Evolutionary conservation across 2,888 invertebrate genomes (phyloP).

Genomic region (Caenorhabditis sp.): DNA sequence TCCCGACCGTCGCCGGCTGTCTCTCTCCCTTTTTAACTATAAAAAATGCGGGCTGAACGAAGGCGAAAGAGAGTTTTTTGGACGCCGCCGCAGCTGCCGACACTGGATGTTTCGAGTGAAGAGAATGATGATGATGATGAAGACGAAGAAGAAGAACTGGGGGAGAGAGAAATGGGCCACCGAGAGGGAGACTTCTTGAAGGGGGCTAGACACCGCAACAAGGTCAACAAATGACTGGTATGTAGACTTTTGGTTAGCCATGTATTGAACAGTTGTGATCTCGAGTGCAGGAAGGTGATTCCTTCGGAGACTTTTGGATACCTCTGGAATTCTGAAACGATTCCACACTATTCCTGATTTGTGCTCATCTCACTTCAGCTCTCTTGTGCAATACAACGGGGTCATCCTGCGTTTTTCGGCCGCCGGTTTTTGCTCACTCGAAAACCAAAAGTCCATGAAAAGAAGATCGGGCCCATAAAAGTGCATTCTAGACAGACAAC

Average conservation of each 20-base stretch:
- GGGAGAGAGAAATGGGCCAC: neutral
- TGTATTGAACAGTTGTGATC: neutral
- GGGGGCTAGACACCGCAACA: neutral
- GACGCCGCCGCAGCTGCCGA: constrained; percentile 20
- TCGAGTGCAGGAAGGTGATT: neutral
- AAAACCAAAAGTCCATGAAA: constrained; percentile 34
- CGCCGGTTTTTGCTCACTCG: constrained; percentile 11
- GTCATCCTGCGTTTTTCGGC: constrained; percentile 18
- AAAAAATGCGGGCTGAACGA: constrained; percentile 32
- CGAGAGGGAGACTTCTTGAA: neutral
- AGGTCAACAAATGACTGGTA: constrained; percentile 5
- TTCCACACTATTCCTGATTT: neutral
- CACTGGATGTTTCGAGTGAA: neutral
- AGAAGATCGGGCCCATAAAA: constrained; percentile 12
- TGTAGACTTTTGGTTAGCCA: constrained; percentile 11
- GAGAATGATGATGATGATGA: neutral
- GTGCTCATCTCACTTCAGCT: constrained; percentile 2
- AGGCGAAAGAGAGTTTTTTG: constrained; percentile 14
- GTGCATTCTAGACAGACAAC: constrained; percentile 21
- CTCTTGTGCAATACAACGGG: constrained; percentile 6
- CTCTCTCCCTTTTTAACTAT: constrained; percentile 31
- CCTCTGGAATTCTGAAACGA: neutral
- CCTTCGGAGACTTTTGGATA: neutral
- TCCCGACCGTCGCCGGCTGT: constrained; percentile 3
- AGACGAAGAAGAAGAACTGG: neutral